Evolutionary conservation across 2,113 vertebrate species (phyloP).

Genomic region (Corydoras maculifer): DNA sequence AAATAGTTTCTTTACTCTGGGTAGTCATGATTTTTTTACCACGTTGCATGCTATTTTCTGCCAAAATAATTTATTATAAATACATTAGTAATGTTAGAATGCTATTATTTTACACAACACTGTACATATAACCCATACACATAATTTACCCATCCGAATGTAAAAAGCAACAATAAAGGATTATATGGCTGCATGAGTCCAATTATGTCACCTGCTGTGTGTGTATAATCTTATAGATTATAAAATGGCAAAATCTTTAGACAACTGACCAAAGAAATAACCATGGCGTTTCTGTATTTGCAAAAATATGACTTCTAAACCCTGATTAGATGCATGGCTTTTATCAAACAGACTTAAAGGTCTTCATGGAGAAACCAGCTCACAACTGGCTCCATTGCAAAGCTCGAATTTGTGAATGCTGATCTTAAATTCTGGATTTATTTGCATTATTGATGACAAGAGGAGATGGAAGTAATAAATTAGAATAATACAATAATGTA

Average conservation of each 20-base stretch:
- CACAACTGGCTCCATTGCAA: slow-evolving; percentile 20
- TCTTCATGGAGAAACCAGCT: slow-evolving; percentile 12
- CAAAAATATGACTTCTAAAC: slow-evolving; percentile 28
- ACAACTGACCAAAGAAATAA: slow-evolving; percentile 26
- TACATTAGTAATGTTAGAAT: too few species aligned
- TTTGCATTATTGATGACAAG: slow-evolving; percentile 69
- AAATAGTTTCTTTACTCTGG: too few species aligned
- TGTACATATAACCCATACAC: too few species aligned
- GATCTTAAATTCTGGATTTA: slow-evolving; percentile 46
- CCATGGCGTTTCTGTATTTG: not conserved
- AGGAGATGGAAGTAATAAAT: slow-evolving; percentile 54
- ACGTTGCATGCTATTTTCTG: too few species aligned
- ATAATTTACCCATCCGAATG: not conserved
- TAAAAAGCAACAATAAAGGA: too few species aligned
- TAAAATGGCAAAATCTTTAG: slow-evolving; percentile 39
- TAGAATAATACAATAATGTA: slow-evolving; percentile 20
- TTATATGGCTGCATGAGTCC: not conserved
- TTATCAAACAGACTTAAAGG: slow-evolving; percentile 48
- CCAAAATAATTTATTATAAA: too few species aligned
- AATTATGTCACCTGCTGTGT: slow-evolving; percentile 24
- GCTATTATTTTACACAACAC: too few species aligned
- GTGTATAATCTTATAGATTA: slow-evolving; percentile 35
- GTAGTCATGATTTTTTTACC: too few species aligned
- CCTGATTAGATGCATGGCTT: slow-evolving; percentile 48
- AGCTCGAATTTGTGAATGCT: slow-evolving; percentile 22